phyloP scores from a whole-genome alignment of 2,888 invertebrate genomes.

The Ophion ventricosus region DNA sequence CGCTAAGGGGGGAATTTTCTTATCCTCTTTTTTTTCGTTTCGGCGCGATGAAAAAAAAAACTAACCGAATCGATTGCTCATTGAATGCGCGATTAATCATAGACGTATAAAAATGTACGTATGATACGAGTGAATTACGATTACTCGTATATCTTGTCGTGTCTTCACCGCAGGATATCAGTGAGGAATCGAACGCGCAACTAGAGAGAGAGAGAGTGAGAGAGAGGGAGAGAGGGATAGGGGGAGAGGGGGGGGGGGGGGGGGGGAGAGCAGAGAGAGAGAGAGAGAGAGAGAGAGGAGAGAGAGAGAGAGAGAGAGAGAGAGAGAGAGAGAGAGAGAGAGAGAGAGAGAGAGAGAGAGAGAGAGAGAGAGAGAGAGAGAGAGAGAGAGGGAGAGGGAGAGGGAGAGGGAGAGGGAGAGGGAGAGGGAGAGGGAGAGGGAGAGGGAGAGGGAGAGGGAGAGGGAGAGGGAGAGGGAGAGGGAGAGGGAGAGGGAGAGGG shows the following conservation, averaged over 20 bases:
- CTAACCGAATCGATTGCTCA: slow-evolving; percentile 53
- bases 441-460: neutral
- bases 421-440: neutral
- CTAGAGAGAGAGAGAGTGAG: neutral
- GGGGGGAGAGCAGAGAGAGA: slow-evolving; percentile 8
- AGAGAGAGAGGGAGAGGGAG: no score
- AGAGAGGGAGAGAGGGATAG: neutral
- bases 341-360: no score
- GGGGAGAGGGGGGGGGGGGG: neutral
- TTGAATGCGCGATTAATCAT: slow-evolving; percentile 61
- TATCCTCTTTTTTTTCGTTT: neutral
- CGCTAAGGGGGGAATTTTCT: neutral
- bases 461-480: neutral
- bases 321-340: slow-evolving; percentile 42
- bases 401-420: neutral
- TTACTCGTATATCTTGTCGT: slow-evolving; percentile 66
- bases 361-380: no score
- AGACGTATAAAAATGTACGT: slow-evolving; percentile 54
- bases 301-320: slow-evolving; percentile 33
- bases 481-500: neutral
- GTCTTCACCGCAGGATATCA: slow-evolving; percentile 58
- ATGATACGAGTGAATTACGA: slow-evolving; percentile 70
- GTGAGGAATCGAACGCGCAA: slow-evolving; percentile 40
- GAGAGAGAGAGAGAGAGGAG: slow-evolving; percentile 23
- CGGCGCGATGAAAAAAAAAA: slow-evolving; percentile 5